phyloP scores from a whole-genome alignment of 2,113 vertebrate genomes.

The Alectura lathami region DNA sequence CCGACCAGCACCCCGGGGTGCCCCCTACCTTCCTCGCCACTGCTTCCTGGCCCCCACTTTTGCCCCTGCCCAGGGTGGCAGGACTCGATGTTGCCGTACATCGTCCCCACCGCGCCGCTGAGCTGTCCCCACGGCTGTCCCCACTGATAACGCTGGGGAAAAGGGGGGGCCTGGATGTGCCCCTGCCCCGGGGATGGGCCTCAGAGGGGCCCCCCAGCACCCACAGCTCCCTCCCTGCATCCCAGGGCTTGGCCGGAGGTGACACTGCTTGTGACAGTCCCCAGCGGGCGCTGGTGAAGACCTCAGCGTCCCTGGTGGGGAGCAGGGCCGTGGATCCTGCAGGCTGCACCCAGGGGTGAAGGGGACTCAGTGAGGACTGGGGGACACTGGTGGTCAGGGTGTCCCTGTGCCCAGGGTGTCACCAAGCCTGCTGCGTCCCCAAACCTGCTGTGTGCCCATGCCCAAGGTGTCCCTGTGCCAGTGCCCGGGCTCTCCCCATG shows the following conservation, averaged over 20 bases:
- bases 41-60: background rate
- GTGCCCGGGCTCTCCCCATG: too few species aligned
- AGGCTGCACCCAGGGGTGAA: background rate
- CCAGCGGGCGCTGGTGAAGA: background rate
- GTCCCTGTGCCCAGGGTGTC: too few species aligned
- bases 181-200: rapidly evolving
- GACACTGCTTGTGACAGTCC: background rate
- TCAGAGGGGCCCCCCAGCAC: background rate
- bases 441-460: background rate
- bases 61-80: background rate
- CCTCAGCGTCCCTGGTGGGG: rapidly evolving
- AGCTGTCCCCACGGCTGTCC: background rate
- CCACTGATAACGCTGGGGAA: background rate
- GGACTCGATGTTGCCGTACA: background rate
- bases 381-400: too few species aligned
- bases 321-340: background rate
- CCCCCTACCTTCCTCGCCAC: background rate
- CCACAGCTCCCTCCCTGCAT: background rate
- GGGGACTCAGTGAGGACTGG: too few species aligned
- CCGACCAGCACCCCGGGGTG: background rate
- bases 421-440: too few species aligned
- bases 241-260: background rate
- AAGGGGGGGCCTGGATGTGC: background rate
- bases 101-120: rapidly evolving
- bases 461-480: background rate